A percentile compares a stretch with the other conserved stretches of the same genome.
Conservation (phyloP, 2,113 vertebrate genomes). For the Stomatorhinus ivindoensis region DNA sequence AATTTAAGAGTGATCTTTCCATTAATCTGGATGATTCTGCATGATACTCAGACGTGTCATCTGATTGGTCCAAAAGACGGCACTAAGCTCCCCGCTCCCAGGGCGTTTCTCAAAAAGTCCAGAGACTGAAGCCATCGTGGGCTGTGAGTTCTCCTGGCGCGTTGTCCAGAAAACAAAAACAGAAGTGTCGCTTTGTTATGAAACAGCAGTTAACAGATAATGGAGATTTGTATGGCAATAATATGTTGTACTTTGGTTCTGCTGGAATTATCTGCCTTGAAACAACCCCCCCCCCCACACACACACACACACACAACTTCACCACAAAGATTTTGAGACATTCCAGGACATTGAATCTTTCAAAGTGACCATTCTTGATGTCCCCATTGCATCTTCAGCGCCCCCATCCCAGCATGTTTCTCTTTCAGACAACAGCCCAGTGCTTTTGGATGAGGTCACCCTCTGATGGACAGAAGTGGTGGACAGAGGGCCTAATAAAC, state of each 20-base stretch:
- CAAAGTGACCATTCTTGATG: background rate
- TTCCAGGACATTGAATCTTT: background rate
- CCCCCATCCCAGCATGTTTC: background rate
- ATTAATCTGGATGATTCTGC: background rate
- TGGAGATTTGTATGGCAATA: background rate
- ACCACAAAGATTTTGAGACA: background rate
- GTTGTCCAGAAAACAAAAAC: conserved; percentile 15
- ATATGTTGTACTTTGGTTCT: background rate
- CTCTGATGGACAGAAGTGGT: background rate
- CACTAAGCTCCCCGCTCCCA: background rate
- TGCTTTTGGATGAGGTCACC: background rate
- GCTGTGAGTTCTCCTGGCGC: background rate
- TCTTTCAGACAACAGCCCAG: background rate
- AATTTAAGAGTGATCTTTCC: background rate
- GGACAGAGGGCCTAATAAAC: background rate
- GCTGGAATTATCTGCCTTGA: background rate
- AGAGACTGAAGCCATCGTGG: conserved; percentile 11
- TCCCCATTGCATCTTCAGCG: background rate
- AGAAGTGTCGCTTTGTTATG: background rate
- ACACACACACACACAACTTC: background rate
- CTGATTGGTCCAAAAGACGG: background rate
- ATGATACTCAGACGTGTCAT: background rate
- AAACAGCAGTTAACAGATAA: background rate
- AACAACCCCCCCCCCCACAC: background rate
- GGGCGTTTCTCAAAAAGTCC: background rate